Conservation (phyloP, 2,113 vertebrate species). For the Cephalopholis sonnerati region DNA sequence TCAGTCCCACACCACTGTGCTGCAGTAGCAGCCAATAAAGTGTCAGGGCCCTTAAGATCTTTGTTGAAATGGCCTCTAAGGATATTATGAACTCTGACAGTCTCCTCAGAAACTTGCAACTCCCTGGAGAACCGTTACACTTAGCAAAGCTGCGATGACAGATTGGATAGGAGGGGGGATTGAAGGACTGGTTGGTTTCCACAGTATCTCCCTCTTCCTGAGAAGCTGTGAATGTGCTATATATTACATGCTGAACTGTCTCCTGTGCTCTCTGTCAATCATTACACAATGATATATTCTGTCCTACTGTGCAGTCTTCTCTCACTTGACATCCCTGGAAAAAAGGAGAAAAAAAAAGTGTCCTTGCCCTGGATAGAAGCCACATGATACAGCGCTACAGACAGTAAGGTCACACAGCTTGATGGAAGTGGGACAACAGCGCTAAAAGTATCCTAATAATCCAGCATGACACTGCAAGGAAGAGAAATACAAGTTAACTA, state of each 20-base stretch:
- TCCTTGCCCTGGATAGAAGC: slow-evolving; percentile 60
- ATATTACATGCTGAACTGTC: slow-evolving; percentile 25
- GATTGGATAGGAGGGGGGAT: slow-evolving; percentile 6
- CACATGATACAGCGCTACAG: slow-evolving; percentile 25
- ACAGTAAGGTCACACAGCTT: slow-evolving; percentile 62
- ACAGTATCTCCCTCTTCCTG: slow-evolving; percentile 33
- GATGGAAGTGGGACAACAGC: slow-evolving; percentile 49
- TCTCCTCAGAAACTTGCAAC: slow-evolving; percentile 46
- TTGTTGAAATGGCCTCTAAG: slow-evolving; percentile 42
- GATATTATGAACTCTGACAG: slow-evolving; percentile 56
- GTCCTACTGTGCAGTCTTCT: slow-evolving; percentile 30
- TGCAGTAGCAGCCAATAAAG: slow-evolving; percentile 40
- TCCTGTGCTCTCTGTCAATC: slow-evolving; percentile 40
- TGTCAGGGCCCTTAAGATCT: slow-evolving; percentile 19
- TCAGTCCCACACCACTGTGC: slow-evolving; percentile 27
- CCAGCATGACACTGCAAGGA: neutral
- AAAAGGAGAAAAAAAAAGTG: slow-evolving; percentile 44
- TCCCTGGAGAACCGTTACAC: slow-evolving; percentile 63
- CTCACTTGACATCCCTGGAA: slow-evolving; percentile 27
- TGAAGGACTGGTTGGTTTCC: slow-evolving; percentile 33
- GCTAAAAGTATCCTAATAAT: slow-evolving; percentile 43
- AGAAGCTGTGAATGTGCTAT: slow-evolving; percentile 32
- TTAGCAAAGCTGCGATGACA: slow-evolving; percentile 48
- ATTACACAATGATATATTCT: slow-evolving; percentile 39
- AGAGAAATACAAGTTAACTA: neutral